Conservation (phyloP, 2,113 vertebrate species). For the Hyla sarda region DNA sequence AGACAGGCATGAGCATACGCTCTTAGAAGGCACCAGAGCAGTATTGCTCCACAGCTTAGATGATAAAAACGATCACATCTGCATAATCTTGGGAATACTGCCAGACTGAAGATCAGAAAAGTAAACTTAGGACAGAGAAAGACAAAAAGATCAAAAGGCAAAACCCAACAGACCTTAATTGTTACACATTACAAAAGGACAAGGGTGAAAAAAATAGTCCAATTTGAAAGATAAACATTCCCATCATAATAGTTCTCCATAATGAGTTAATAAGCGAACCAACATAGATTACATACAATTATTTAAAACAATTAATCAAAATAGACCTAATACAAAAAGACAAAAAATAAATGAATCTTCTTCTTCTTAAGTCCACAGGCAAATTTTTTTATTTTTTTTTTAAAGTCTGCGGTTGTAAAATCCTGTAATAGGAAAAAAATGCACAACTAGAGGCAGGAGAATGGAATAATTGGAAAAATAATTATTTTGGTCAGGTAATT, state of each 20-base stretch:
- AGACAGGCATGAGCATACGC: slow-evolving; percentile 71
- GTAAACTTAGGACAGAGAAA: slow-evolving; percentile 63
- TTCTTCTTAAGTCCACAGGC: no score
- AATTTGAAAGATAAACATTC: slow-evolving; percentile 73
- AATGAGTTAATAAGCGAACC: slow-evolving; percentile 70
- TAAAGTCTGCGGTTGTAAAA: slow-evolving; percentile 67
- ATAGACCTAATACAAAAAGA: slow-evolving; percentile 69
- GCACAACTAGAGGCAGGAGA: slow-evolving; percentile 70
- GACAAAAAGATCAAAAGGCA: slow-evolving; percentile 65
- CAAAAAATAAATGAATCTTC: no score
- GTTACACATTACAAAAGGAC: slow-evolving; percentile 52
- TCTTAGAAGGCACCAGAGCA: slow-evolving; percentile 69
- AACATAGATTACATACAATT: slow-evolving; percentile 72
- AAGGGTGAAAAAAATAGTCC: slow-evolving; percentile 69
- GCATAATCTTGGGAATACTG: slow-evolving; percentile 68
- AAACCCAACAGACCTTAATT: slow-evolving; percentile 64
- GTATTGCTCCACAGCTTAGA: slow-evolving; percentile 67
- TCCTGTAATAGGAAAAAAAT: slow-evolving; percentile 72
- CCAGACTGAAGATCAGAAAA: slow-evolving; percentile 70
- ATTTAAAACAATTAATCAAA: slow-evolving; percentile 76
- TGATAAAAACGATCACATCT: slow-evolving; percentile 73
- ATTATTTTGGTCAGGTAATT: slow-evolving; percentile 64
- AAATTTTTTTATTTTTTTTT: no score
- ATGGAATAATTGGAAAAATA: slow-evolving; percentile 56
- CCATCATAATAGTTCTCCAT: slow-evolving; percentile 72